These are phyloP conservation scores for Parochlus steinenii DNA, from an alignment of 2,888 invertebrate species.

Conservation along the genomic window DNA sequence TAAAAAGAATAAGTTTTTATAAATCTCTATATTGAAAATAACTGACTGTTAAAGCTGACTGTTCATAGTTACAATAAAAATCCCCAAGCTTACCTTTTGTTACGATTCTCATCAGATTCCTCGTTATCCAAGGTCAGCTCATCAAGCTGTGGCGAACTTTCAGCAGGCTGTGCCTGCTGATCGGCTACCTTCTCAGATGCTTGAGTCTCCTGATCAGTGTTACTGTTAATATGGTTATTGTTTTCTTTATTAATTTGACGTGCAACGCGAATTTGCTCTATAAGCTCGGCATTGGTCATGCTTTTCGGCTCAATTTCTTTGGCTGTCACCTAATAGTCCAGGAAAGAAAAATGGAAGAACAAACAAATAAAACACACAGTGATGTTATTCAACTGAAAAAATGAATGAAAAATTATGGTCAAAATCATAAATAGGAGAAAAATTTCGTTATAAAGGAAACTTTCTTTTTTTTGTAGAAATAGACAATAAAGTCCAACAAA, in stretches of 20 bases:
- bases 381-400: no score
- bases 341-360: no score
- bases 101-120: constrained; percentile 62
- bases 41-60: constrained; percentile 8
- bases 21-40: constrained; percentile 7
- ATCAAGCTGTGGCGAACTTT: constrained; percentile 45
- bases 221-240: constrained; percentile 19
- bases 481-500: no score
- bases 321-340: no score
- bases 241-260: constrained; percentile 19
- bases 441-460: no score
- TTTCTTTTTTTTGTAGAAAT: no score
- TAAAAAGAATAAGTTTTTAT: constrained; percentile 19
- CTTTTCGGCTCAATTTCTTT: no score
- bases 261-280: constrained; percentile 28
- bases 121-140: constrained; percentile 53
- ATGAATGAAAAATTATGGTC: no score
- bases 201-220: constrained; percentile 19
- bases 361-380: no score
- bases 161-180: constrained; percentile 32
- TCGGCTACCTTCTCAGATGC: constrained; percentile 9
- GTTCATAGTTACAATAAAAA: constrained; percentile 9
- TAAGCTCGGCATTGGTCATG: constrained; percentile 6
- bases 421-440: no score
- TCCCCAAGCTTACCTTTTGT: constrained; percentile 41